phyloP scores from a whole-genome alignment of 2,888 invertebrate species.

The Eupithecia pulchellata region DNA sequence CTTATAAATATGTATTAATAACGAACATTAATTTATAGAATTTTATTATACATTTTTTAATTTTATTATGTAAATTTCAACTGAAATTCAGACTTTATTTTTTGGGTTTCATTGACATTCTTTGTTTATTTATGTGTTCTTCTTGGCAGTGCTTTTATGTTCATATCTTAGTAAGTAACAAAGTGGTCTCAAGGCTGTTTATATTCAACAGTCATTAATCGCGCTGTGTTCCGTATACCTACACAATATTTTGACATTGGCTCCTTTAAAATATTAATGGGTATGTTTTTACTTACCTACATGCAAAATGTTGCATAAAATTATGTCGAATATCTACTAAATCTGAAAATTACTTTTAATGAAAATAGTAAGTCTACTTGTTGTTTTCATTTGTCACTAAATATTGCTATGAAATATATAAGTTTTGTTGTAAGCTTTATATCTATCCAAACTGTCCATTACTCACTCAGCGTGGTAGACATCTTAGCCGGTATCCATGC shows the following conservation, averaged over 20 bases:
- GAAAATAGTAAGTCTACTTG: background rate
- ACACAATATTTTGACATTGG: conserved; percentile 62
- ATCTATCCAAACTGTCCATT: background rate
- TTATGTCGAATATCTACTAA: background rate
- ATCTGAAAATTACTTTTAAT: background rate
- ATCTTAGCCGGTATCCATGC: conserved; percentile 17
- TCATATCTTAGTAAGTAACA: conserved; percentile 50
- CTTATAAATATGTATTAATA: too few species aligned
- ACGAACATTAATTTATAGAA: too few species aligned
- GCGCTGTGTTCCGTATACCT: conserved; percentile 49
- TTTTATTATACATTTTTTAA: too few species aligned
- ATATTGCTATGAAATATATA: background rate
- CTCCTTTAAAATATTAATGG: conserved; percentile 40
- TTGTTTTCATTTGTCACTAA: background rate
- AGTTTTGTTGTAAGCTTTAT: background rate
- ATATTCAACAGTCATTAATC: conserved; percentile 60
- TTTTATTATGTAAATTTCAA: too few species aligned
- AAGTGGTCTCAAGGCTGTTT: conserved; percentile 73
- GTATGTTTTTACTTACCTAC: background rate
- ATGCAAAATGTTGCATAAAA: conserved; percentile 17
- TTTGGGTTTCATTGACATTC: too few species aligned
- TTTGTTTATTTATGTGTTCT: conserved; percentile 3
- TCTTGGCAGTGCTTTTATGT: conserved; percentile 27
- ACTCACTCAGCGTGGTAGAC: conserved; percentile 26
- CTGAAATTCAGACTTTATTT: too few species aligned